Percentiles rank a stretch among this genome's conserved stretches.
Conservation (phyloP, 2,797 vertebrate species). For the Scolopax rusticola region DNA sequence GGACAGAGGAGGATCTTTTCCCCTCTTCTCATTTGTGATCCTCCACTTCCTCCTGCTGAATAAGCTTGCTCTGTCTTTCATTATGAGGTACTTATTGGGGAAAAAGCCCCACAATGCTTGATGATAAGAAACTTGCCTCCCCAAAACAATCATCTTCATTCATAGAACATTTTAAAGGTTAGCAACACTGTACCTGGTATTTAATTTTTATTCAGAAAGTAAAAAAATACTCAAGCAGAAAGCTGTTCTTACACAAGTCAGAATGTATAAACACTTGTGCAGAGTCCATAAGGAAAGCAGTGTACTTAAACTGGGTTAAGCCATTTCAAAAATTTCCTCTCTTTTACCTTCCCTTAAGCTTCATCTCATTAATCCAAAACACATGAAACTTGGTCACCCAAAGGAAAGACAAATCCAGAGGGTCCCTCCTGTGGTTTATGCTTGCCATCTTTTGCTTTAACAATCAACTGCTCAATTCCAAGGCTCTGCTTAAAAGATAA, state of each 20-base stretch:
- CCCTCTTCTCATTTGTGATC: not conserved
- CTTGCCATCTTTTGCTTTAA: constrained; percentile 13
- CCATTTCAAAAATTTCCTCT: constrained; percentile 24
- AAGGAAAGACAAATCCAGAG: constrained; percentile 48
- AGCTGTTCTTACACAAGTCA: constrained; percentile 26
- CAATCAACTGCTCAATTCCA: not conserved
- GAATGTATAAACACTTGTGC: constrained; percentile 36
- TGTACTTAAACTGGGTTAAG: constrained; percentile 49
- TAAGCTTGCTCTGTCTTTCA: not conserved
- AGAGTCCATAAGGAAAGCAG: constrained; percentile 42
- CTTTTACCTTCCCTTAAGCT: not conserved
- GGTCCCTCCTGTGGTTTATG: constrained; percentile 20
- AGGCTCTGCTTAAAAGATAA: not conserved
- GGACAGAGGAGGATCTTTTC: not conserved
- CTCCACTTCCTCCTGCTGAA: not conserved
- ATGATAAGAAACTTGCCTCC: not conserved
- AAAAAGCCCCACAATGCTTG: not conserved
- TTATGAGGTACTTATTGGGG: not conserved
- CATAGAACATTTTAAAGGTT: not conserved
- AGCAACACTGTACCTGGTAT: not conserved
- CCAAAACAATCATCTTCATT: not conserved
- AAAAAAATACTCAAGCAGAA: not conserved
- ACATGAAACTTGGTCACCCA: constrained; percentile 50
- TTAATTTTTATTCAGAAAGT: not conserved
- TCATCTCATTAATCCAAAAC: constrained; percentile 57